Percentiles rank a stretch among this genome's conserved stretches.
Evolutionary conservation across 2,113 vertebrate species (phyloP).

Genomic region (Catharus bicknelli): DNA sequence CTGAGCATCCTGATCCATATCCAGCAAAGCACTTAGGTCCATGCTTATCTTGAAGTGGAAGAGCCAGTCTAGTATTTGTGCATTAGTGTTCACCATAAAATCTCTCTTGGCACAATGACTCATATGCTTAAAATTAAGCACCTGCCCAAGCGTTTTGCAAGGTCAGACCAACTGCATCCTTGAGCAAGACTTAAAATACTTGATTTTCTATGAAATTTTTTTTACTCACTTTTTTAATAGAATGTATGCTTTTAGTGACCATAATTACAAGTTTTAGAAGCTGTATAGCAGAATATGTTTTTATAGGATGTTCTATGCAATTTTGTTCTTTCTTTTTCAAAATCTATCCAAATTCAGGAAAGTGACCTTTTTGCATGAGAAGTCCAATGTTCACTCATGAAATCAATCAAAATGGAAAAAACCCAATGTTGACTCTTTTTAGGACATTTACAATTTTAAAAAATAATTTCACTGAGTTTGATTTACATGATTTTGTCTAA

Average conservation of each 20-base stretch:
- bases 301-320: not conserved
- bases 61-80: constrained; percentile 28
- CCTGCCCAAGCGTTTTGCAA: constrained; percentile 17
- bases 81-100: constrained; percentile 48
- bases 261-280: not conserved
- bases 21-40: constrained; percentile 52
- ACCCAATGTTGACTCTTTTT: not conserved
- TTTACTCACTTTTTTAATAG: not conserved
- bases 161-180: not conserved
- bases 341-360: not conserved
- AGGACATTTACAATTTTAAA: not conserved
- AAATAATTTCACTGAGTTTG: not conserved
- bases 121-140: constrained; percentile 48
- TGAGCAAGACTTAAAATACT: not conserved
- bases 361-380: not conserved
- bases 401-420: not conserved
- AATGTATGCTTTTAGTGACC: not conserved
- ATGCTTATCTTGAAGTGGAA: constrained; percentile 54
- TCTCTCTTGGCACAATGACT: constrained; percentile 3
- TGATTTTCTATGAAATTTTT: not conserved
- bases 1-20: constrained; percentile 62
- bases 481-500: not conserved
- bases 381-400: not conserved
- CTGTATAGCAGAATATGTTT: not conserved
- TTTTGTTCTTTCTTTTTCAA: not conserved